These are phyloP conservation scores for Diachrysia chrysitis DNA, from an alignment of 2,888 invertebrate genomes.

Conservation along the genomic window DNA sequence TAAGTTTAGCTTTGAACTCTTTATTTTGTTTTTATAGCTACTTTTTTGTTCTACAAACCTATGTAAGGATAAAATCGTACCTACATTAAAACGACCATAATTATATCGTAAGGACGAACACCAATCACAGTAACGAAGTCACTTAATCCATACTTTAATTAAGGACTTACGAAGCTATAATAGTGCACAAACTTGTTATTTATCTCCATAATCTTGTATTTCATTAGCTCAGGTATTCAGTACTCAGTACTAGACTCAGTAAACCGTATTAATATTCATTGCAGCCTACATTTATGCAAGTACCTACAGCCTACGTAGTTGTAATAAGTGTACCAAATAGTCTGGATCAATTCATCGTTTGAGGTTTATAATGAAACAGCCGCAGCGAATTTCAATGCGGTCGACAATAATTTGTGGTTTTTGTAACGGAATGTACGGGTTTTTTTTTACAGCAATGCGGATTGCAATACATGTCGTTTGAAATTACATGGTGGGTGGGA, in stretches of 20 bases:
- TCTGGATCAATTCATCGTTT: slow-evolving; percentile 73
- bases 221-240: slow-evolving; percentile 22
- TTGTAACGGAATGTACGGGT: slow-evolving; percentile 63
- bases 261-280: slow-evolving; percentile 38
- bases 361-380: slow-evolving; percentile 81
- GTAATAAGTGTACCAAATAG: slow-evolving; percentile 64
- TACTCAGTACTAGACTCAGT: slow-evolving; percentile 14
- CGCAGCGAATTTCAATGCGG: slow-evolving; percentile 77
- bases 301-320: slow-evolving; percentile 11
- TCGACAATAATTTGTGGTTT: slow-evolving; percentile 78
- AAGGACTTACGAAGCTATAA: slow-evolving; percentile 24
- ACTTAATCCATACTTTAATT: slow-evolving; percentile 31
- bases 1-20: too few relatives aligned
- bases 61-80: too few relatives aligned
- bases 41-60: too few relatives aligned
- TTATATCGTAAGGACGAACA: background rate
- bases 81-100: background rate
- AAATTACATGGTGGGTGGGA: slow-evolving; percentile 35
- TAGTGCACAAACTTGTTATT: slow-evolving; percentile 39
- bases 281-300: slow-evolving; percentile 12
- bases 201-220: slow-evolving; percentile 44
- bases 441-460: slow-evolving; percentile 56
- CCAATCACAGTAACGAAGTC: slow-evolving; percentile 12
- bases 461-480: slow-evolving; percentile 31
- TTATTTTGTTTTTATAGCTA: too few relatives aligned